phyloP scores from a whole-genome alignment of 2,797 vertebrate species.

The Platyrinchus mystaceus region DNA sequence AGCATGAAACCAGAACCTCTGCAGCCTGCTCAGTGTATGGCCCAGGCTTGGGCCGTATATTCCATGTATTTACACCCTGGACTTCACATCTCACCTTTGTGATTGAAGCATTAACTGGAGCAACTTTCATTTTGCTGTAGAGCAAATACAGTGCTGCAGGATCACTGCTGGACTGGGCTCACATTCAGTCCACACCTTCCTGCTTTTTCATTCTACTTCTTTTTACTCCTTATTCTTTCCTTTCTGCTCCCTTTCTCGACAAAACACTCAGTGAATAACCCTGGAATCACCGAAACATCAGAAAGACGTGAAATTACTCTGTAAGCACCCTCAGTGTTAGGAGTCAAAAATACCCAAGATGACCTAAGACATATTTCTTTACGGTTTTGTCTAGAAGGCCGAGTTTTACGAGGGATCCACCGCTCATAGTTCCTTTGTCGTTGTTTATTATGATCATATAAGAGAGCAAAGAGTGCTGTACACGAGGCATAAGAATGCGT shows the following conservation, averaged over 20 bases:
- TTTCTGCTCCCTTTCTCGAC: not conserved
- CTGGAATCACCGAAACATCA: not conserved
- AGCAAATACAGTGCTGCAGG: not conserved
- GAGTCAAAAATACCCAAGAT: not conserved
- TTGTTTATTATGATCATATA: constrained; percentile 5
- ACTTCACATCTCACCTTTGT: not conserved
- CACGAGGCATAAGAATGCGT: not conserved
- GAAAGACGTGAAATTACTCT: not conserved
- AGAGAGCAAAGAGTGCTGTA: not conserved
- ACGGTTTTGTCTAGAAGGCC: not conserved
- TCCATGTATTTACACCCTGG: fast-evolving
- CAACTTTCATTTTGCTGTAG: not conserved
- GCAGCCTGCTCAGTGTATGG: not conserved
- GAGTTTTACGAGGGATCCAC: constrained; percentile 27
- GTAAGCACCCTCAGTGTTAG: not conserved
- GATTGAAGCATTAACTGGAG: not conserved
- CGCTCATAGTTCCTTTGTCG: constrained; percentile 49
- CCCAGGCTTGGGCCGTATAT: not conserved
- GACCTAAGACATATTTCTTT: constrained; percentile 52
- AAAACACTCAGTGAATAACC: not conserved
- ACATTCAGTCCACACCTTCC: not conserved
- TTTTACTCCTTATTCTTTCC: not conserved
- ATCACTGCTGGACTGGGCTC: not conserved
- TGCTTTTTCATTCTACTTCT: not conserved
- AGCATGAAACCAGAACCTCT: not conserved